Evolutionary conservation across 2,113 vertebrate species (phyloP).

Genomic region (Colius striatus): DNA sequence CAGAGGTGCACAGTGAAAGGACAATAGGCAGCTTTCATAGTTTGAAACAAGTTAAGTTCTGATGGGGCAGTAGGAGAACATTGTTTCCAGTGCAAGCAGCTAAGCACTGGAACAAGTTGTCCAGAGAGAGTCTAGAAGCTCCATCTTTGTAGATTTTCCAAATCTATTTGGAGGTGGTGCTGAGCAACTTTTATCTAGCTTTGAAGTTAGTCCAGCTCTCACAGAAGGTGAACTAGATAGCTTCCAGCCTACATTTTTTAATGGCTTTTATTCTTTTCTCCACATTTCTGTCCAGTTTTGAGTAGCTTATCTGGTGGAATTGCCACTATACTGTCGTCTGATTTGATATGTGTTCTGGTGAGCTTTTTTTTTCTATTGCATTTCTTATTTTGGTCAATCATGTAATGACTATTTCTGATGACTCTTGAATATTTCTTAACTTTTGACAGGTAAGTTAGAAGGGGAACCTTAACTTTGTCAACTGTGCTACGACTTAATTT

Average conservation of each 20-base stretch:
- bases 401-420: not conserved
- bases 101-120: not conserved
- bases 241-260: not conserved
- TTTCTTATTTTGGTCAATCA: not conserved
- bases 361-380: not conserved
- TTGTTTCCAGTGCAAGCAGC: not conserved
- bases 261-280: not conserved
- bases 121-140: not conserved
- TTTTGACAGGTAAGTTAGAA: not conserved
- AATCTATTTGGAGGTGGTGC: not conserved
- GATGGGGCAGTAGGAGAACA: not conserved
- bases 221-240: not conserved
- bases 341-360: not conserved
- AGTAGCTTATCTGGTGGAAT: not conserved
- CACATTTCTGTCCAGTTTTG: not conserved
- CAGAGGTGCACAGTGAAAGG: not conserved
- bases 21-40: not conserved
- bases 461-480: not conserved
- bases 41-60: not conserved
- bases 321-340: not conserved
- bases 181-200: not conserved
- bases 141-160: not conserved
- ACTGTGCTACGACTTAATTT: not conserved
- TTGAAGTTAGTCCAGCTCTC: not conserved
- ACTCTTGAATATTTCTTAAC: not conserved